Base-by-base conservation (phyloP, 2,888 invertebrate genomes). In the Lampropteryx suffumata region DNA sequence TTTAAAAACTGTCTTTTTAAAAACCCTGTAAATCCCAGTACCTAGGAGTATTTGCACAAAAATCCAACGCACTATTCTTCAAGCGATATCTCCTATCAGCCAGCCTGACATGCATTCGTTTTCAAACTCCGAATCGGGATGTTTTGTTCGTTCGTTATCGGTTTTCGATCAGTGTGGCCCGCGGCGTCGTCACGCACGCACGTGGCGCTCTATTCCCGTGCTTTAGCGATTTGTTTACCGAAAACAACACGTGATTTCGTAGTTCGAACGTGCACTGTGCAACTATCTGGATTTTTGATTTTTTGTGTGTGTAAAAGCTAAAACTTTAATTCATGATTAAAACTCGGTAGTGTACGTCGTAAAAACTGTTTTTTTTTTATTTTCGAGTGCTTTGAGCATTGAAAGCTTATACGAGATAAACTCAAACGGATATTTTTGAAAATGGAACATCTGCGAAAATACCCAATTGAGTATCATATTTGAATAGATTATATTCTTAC, bases 151-250 rank as follows among this genome's bases (percentile, higher is more conserved):
- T 60, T 58, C 62, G 61, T 73, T 78, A 81, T 82, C 73, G 76
- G 74, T 76, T 77, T 82, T 75, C 78, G 77, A 80, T 82, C 83
- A 84, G 83, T 83, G 69, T 67, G 67, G 72, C 73, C 71, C 67
- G 76, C 67, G 81, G 73, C 79, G 71, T 59, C 50, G 73, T 50
- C 61, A 52, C 54, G 80, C 61, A 75, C 83, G 83, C 83, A 84
- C 84, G 83, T 54, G 46, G 49, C 50, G 55, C 56, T 61, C 68
- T 67, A 64, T 37, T 55, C 59, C 50, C 49, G 53, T 52, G 65
- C 57, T 52, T 65, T 48, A 67, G 64, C 64, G 64, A 66, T 70
- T 75, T 79, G 76, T 82, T 80, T 78, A 79, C 71, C 56, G 58
- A 47, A 61, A 50, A 63, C 57, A 65, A 71, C 77, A 79, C 76